These are phyloP conservation scores for Tenualosa thibaudeaui DNA, from an alignment of 2,797 vertebrate genomes.

Conservation along the genomic window DNA sequence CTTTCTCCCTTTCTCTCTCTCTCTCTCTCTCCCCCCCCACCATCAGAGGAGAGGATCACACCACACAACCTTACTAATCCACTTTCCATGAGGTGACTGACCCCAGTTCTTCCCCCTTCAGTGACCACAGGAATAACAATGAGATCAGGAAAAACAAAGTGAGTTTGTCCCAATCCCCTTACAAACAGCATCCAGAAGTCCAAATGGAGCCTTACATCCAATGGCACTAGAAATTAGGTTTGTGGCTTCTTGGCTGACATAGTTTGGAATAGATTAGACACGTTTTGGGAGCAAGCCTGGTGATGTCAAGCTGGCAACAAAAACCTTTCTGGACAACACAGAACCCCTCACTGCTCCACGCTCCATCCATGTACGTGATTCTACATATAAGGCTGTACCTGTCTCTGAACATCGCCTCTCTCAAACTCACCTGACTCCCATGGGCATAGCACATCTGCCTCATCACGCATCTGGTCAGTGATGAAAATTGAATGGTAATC, in stretches of 20 bases:
- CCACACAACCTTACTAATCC: neutral
- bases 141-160: neutral
- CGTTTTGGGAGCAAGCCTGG: neutral
- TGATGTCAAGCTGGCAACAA: no score
- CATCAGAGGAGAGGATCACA: neutral
- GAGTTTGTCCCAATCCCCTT: neutral
- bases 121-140: neutral
- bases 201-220: no score
- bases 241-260: neutral
- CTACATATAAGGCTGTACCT: no score
- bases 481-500: neutral
- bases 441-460: neutral
- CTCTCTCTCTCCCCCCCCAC: neutral
- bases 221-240: no score
- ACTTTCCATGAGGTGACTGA: slow-evolving; percentile 1
- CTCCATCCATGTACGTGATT: no score
- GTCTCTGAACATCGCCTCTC: neutral
- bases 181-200: no score
- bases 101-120: neutral
- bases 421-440: neutral
- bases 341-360: no score
- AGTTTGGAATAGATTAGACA: neutral
- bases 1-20: no score
- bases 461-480: neutral
- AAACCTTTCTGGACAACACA: no score